A percentile compares a stretch with the other conserved stretches of the same genome.
phyloP scores from a whole-genome alignment of 2,888 invertebrate species.

The Drosophila atripex region DNA sequence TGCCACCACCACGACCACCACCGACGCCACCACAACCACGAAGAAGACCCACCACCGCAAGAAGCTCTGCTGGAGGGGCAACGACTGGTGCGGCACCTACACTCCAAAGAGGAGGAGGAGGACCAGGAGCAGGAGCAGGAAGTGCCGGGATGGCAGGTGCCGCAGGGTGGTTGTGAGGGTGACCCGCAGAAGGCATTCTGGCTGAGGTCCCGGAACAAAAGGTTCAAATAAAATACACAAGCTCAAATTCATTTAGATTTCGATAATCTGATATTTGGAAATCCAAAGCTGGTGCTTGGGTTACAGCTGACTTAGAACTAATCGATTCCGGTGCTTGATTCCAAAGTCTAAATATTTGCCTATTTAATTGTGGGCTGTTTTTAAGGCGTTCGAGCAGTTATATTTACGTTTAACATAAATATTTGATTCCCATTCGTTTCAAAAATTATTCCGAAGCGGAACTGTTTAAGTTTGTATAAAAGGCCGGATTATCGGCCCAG shows the following conservation, averaged over 20 bases:
- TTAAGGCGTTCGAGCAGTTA: no score
- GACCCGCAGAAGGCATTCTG: not conserved
- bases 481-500: not conserved
- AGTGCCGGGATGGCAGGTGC: conserved; percentile 10
- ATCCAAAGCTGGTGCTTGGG: no score
- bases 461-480: not conserved
- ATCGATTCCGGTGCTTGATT: not conserved
- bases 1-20: conserved; percentile 1
- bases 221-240: not conserved
- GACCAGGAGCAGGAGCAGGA: not conserved
- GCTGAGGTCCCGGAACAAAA: not conserved
- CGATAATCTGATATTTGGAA: not conserved
- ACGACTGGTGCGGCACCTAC: conserved; percentile 18
- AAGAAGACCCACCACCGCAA: not conserved
- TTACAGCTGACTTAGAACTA: not conserved
- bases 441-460: not conserved
- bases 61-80: conserved; percentile 10
- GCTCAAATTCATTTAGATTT: not conserved
- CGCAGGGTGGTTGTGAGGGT: conserved; percentile 9
- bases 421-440: not conserved
- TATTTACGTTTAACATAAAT: not conserved
- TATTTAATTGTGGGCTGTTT: no score
- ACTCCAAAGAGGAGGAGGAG: not conserved
- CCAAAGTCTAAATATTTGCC: not conserved
- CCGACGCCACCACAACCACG: not conserved